phyloP scores from a whole-genome alignment of 2,113 vertebrate genomes.

The Nothocercus julius region DNA sequence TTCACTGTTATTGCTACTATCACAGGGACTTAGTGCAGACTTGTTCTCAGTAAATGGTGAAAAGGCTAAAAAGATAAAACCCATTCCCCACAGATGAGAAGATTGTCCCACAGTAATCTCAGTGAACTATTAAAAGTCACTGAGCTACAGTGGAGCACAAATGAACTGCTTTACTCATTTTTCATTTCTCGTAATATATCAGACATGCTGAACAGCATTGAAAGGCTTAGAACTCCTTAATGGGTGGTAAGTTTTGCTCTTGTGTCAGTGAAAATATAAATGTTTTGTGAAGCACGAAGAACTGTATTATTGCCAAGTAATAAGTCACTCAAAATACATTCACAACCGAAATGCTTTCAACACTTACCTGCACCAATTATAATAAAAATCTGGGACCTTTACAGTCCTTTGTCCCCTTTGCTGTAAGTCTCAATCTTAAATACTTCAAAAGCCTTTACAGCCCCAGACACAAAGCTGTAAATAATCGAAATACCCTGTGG shows the following conservation, averaged over 20 bases:
- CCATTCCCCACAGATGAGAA: accelerated
- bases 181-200: not conserved
- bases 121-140: not conserved
- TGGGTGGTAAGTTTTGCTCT: not conserved
- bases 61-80: not conserved
- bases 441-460: slow-evolving; percentile 31
- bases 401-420: not conserved
- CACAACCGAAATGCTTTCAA: slow-evolving; percentile 41
- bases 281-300: slow-evolving; percentile 4
- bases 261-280: not conserved
- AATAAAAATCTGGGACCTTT: slow-evolving; percentile 27
- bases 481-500: slow-evolving; percentile 45
- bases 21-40: not conserved
- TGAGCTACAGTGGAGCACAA: not conserved
- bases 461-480: slow-evolving; percentile 11
- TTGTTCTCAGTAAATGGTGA: not conserved
- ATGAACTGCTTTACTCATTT: not conserved
- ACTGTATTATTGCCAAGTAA: slow-evolving; percentile 1
- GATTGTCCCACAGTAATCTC: not conserved
- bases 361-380: slow-evolving; percentile 37
- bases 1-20: not conserved
- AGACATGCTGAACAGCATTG: slow-evolving; percentile 7
- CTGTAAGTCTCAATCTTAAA: slow-evolving; percentile 42
- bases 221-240: slow-evolving; percentile 28
- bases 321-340: slow-evolving; percentile 18